Conservation (phyloP, 2,888 invertebrate genomes). For the Emmelina monodactyla region DNA sequence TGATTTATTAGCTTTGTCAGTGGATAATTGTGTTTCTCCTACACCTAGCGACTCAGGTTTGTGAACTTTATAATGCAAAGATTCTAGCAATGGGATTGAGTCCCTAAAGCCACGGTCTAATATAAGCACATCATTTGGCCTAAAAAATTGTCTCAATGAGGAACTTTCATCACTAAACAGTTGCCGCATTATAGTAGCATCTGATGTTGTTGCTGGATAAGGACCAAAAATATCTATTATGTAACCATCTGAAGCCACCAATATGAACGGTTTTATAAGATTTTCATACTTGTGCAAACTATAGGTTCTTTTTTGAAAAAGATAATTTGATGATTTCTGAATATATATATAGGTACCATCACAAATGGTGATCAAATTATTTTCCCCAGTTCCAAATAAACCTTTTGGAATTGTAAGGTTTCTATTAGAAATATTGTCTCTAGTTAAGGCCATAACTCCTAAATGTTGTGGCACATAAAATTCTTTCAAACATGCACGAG, state of each 20-base stretch:
- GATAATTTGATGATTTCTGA: constrained; percentile 11
- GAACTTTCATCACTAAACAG: constrained; percentile 2
- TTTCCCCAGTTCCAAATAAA: neutral
- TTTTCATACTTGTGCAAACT: constrained; percentile 12
- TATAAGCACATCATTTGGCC: constrained; percentile 5
- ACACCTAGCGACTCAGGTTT: constrained; percentile 9
- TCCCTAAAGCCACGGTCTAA: constrained; percentile 7
- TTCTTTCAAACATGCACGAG: constrained; percentile 1
- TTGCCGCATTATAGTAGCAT: constrained; percentile 7
- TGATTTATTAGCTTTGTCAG: constrained; percentile 11
- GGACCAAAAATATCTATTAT: constrained; percentile 11
- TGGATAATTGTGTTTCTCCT: constrained; percentile 11
- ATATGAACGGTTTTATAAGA: constrained; percentile 13
- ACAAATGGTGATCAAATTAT: constrained; percentile 7
- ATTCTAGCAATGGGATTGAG: constrained; percentile 2
- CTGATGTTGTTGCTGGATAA: constrained; percentile 11
- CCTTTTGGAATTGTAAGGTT: constrained; percentile 3
- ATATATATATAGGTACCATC: constrained; percentile 10
- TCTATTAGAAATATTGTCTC: neutral
- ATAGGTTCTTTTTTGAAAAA: constrained; percentile 12
- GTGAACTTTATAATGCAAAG: constrained; percentile 4
- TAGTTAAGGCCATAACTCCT: constrained; percentile 4
- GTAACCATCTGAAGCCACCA: constrained; percentile 12
- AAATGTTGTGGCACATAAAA: constrained; percentile 6
- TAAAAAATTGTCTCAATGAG: constrained; percentile 1